Percentiles rank a stretch among this genome's conserved stretches.
Evolutionary conservation across 2,888 invertebrate species (phyloP).

Genomic region (Pammene fasciana): DNA sequence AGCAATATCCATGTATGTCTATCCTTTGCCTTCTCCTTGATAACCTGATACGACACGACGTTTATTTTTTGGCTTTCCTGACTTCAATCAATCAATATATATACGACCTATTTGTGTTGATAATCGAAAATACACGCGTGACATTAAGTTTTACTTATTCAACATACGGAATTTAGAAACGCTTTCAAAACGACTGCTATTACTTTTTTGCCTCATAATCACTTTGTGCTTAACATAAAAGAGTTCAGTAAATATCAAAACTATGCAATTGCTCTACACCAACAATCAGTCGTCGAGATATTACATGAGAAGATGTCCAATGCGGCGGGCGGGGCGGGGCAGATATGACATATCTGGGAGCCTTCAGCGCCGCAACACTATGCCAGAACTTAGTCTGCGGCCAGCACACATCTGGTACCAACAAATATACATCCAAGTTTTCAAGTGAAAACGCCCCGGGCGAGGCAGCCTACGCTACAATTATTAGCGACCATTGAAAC

Average conservation of each 20-base stretch:
- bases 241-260: slow-evolving; percentile 51
- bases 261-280: slow-evolving; percentile 46
- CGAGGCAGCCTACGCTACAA: slow-evolving; percentile 66
- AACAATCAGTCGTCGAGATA: slow-evolving; percentile 66
- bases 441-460: slow-evolving; percentile 69
- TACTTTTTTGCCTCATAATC: too few species aligned
- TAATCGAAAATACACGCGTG: too few species aligned
- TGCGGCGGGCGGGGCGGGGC: slow-evolving; percentile 52
- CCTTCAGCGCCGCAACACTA: slow-evolving; percentile 75
- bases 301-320: slow-evolving; percentile 70
- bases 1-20: too few species aligned
- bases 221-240: background rate
- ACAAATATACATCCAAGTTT: slow-evolving; percentile 57
- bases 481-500: slow-evolving; percentile 77
- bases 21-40: too few species aligned
- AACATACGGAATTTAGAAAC: too few species aligned
- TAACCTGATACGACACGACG: too few species aligned
- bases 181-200: too few species aligned
- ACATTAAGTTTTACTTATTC: too few species aligned
- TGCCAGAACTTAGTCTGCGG: slow-evolving; percentile 78
- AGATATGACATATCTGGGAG: slow-evolving; percentile 80
- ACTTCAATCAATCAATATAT: too few species aligned
- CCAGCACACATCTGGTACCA: slow-evolving; percentile 69
- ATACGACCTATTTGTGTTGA: too few species aligned
- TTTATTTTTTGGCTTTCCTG: too few species aligned